phyloP scores from a whole-genome alignment of 2,888 invertebrate genomes.

The Parochlus steinenii region DNA sequence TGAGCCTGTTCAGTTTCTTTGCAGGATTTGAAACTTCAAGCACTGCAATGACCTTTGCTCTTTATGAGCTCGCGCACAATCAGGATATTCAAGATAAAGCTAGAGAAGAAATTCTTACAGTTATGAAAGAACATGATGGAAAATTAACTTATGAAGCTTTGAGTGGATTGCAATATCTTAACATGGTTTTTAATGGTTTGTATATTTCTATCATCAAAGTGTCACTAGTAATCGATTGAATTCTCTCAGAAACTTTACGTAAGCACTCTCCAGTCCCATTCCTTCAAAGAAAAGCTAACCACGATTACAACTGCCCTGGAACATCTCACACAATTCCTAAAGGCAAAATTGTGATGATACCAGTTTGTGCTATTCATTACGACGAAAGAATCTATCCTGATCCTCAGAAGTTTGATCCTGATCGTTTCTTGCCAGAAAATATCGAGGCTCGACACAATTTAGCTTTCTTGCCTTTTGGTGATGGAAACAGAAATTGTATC shows the following conservation, averaged over 20 bases:
- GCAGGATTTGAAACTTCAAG: conserved; percentile 10
- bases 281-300: conserved; percentile 24
- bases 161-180: conserved; percentile 5
- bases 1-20: too few species aligned
- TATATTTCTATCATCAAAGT: neutral
- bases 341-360: conserved; percentile 31
- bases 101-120: conserved; percentile 4
- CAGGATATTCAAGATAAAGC: conserved; percentile 9
- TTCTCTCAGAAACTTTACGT: conserved; percentile 30
- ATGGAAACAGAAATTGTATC: conserved; percentile 14
- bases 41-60: conserved; percentile 7
- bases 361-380: conserved; percentile 34
- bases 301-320: conserved; percentile 21
- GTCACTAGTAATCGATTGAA: conserved; percentile 7
- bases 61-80: conserved; percentile 5
- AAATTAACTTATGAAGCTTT: conserved; percentile 8
- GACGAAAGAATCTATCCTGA: conserved; percentile 36
- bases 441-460: conserved; percentile 23
- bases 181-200: conserved; percentile 9
- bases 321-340: conserved; percentile 31
- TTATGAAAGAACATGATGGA: neutral
- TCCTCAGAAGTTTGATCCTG: conserved; percentile 38
- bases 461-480: conserved; percentile 13
- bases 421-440: conserved; percentile 35
- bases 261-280: conserved; percentile 33